Evolutionary conservation across 1,140 invertebrate genomes (phyloP).

Genomic region (Drosophila takahashii): DNA sequence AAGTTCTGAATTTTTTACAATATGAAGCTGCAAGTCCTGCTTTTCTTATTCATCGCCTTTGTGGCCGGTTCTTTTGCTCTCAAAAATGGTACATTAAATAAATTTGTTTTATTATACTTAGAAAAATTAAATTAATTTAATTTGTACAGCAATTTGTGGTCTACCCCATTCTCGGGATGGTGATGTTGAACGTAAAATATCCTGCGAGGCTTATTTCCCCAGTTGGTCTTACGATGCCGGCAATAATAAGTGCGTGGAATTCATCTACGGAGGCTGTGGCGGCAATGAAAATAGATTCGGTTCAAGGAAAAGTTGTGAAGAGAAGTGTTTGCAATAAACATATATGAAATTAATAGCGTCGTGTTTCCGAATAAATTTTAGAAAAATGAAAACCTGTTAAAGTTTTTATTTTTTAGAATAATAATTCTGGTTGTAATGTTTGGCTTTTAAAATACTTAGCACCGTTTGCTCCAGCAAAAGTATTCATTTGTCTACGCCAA

Average conservation of each 20-base stretch:
- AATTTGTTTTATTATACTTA: too few species aligned
- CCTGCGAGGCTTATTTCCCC: conserved; percentile 35
- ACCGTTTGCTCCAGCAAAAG: background rate
- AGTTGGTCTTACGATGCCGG: conserved; percentile 87
- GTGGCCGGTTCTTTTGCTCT: conserved; percentile 19
- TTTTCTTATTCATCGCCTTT: conserved; percentile 26
- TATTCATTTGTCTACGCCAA: background rate
- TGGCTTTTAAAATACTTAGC: too few species aligned
- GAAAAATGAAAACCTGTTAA: too few species aligned
- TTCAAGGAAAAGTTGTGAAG: conserved; percentile 35
- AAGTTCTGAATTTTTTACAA: background rate
- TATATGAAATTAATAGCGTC: background rate
- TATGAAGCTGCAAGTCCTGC: conserved; percentile 48
- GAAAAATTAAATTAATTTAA: too few species aligned
- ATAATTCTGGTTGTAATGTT: too few species aligned
- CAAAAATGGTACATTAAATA: conserved; percentile 33
- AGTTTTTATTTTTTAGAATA: too few species aligned
- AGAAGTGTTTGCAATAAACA: background rate
- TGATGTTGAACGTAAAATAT: conserved; percentile 2
- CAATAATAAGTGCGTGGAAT: conserved; percentile 89
- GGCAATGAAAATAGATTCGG: conserved; percentile 94
- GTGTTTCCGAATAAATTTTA: too few species aligned
- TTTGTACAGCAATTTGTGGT: conserved; percentile 30
- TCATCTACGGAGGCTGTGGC: conserved; percentile 91
- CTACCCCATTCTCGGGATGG: conserved; percentile 36